A percentile compares a stretch with the other conserved stretches of the same genome.
phyloP scores from a whole-genome alignment of 2,888 invertebrate genomes.

The Polyommatus iphigenia region DNA sequence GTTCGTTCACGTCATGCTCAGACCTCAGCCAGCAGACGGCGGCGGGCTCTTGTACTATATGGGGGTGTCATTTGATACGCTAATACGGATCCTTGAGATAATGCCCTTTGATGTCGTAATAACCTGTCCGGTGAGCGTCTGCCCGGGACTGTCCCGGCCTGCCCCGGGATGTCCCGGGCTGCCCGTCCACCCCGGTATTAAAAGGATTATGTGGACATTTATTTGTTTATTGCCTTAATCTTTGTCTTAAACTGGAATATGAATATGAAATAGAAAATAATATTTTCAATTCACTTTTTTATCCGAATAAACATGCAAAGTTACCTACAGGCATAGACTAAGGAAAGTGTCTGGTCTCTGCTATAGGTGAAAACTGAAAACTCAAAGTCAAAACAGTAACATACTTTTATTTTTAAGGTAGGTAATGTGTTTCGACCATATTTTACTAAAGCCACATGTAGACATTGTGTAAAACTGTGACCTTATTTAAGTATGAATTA shows the following conservation, averaged over 20 bases:
- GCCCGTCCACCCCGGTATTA: neutral
- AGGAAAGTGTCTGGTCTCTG: too few species aligned
- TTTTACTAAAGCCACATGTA: too few species aligned
- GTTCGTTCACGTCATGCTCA: slow-evolving; percentile 19
- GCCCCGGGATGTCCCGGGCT: neutral
- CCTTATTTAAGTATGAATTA: too few species aligned
- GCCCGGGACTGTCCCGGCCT: slow-evolving; percentile 6
- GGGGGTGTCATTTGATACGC: slow-evolving; percentile 54
- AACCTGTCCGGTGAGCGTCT: slow-evolving; percentile 28
- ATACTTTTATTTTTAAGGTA: too few species aligned
- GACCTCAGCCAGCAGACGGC: slow-evolving; percentile 3
- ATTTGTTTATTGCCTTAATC: neutral
- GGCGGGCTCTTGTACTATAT: slow-evolving; percentile 36
- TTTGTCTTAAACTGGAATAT: neutral
- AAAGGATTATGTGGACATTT: neutral
- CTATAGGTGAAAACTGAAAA: too few species aligned
- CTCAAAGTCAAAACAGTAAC: too few species aligned
- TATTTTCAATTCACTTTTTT: neutral
- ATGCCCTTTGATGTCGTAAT: slow-evolving; percentile 33
- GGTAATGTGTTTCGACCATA: too few species aligned
- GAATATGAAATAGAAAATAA: neutral
- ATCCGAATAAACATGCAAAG: too few species aligned
- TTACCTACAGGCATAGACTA: too few species aligned
- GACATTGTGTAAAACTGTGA: too few species aligned
- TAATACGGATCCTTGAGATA: slow-evolving; percentile 44